These are phyloP conservation scores for Apamea anceps DNA, from an alignment of 2,888 invertebrate genomes.

Conservation along the genomic window DNA sequence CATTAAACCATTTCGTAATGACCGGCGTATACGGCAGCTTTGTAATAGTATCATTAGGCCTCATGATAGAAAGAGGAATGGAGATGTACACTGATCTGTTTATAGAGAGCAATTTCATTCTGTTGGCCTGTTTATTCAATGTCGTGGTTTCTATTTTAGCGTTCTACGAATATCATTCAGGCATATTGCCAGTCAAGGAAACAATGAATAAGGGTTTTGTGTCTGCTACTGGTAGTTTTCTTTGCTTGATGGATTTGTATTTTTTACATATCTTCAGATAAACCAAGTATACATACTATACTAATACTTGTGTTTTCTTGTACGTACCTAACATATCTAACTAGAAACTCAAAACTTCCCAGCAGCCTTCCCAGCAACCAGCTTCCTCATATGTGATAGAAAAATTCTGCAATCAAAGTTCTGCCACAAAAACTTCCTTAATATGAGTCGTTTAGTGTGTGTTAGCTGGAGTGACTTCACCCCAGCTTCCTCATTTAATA, in stretches of 20 bases:
- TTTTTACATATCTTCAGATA: slow-evolving; percentile 35
- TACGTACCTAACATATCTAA: neutral
- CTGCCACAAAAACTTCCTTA: no score
- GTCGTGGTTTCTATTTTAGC: slow-evolving; percentile 65
- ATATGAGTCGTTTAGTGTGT: no score
- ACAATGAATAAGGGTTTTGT: slow-evolving; percentile 73
- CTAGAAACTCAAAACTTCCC: neutral
- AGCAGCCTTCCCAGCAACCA: no score
- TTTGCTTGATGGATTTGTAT: slow-evolving; percentile 72
- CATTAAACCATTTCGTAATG: slow-evolving; percentile 71
- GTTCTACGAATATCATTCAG: slow-evolving; percentile 68
- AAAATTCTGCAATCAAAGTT: no score
- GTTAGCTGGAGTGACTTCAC: no score
- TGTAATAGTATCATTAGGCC: slow-evolving; percentile 73
- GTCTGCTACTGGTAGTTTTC: slow-evolving; percentile 66
- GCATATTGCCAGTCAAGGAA: slow-evolving; percentile 42
- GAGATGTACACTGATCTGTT: slow-evolving; percentile 62
- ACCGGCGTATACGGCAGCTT: slow-evolving; percentile 77
- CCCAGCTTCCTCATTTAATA: no score
- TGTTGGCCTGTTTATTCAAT: slow-evolving; percentile 69
- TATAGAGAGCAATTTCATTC: slow-evolving; percentile 69
- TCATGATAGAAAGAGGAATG: slow-evolving; percentile 77
- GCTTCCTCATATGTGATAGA: no score
- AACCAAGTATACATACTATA: slow-evolving; percentile 1
- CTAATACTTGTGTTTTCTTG: slow-evolving; percentile 14